A percentile compares a stretch with the other conserved stretches of the same genome.
These are phyloP conservation scores for Cepphus grylle DNA, from an alignment of 2,113 vertebrate species.

Conservation along the genomic window DNA sequence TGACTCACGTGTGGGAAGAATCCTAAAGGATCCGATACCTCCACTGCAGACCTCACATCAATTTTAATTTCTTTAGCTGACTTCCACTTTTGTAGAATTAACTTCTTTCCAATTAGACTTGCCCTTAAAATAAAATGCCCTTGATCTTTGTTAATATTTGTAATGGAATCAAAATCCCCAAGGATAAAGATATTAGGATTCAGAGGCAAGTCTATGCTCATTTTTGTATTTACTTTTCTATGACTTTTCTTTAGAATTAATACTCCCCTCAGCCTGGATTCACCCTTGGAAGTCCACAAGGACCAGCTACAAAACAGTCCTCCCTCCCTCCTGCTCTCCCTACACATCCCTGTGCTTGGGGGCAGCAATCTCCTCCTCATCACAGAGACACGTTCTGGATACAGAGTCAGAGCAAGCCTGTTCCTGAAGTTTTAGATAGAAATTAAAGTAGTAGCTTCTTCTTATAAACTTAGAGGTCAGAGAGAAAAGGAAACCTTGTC, in stretches of 20 bases:
- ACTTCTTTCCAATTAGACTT: conserved; percentile 56
- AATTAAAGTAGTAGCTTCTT: background rate
- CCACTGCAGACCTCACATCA: background rate
- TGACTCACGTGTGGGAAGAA: background rate
- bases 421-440: background rate
- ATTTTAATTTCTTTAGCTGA: conserved; percentile 44
- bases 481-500: background rate
- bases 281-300: background rate
- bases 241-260: conserved; percentile 35
- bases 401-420: background rate
- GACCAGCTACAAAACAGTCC: background rate
- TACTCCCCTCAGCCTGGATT: background rate
- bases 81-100: conserved; percentile 35
- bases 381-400: fast-evolving
- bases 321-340: background rate
- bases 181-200: conserved; percentile 28
- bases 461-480: background rate
- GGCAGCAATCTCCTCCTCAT: background rate
- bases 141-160: conserved; percentile 57
- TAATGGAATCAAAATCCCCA: conserved; percentile 51
- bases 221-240: conserved; percentile 43
- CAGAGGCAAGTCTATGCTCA: background rate
- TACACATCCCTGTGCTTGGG: background rate
- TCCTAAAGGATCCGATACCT: background rate
- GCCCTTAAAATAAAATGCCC: conserved; percentile 55